A percentile compares a stretch with the other conserved stretches of the same genome.
phyloP scores from a whole-genome alignment of 2,888 invertebrate species.

The Pammene aurita region DNA sequence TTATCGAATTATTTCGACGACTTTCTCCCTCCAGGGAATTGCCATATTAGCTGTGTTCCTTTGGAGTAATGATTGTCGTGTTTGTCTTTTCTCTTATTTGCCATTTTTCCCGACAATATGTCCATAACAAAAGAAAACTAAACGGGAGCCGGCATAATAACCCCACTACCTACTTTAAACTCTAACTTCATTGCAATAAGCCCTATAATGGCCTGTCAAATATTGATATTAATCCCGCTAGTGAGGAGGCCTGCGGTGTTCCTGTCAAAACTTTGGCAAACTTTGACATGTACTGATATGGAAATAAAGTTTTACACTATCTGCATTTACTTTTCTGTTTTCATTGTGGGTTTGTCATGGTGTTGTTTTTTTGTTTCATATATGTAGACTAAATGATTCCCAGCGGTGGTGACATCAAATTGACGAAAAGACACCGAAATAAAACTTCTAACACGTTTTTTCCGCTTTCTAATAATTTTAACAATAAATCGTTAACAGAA shows the following conservation, averaged over 20 bases:
- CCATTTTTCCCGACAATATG: slow-evolving; percentile 3
- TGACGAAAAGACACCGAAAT: too few species aligned
- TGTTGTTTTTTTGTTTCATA: not conserved
- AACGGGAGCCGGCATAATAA: slow-evolving; percentile 20
- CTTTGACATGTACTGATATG: slow-evolving; percentile 44
- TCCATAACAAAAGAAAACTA: slow-evolving; percentile 35
- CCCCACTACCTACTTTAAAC: not conserved
- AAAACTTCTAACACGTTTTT: too few species aligned
- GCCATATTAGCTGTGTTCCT: too few species aligned
- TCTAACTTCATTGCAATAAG: not conserved
- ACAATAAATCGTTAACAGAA: too few species aligned
- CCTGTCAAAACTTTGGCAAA: slow-evolving; percentile 47
- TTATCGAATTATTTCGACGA: too few species aligned
- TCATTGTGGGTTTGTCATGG: not conserved
- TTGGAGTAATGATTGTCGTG: too few species aligned
- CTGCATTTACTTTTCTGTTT: slow-evolving; percentile 38
- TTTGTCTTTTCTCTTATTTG: not conserved
- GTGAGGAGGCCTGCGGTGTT: slow-evolving; percentile 38
- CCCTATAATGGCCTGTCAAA: not conserved
- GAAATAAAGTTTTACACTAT: slow-evolving; percentile 38
- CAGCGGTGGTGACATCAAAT: too few species aligned
- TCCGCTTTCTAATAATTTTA: too few species aligned
- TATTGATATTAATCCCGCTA: slow-evolving; percentile 19
- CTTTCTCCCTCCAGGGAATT: too few species aligned
- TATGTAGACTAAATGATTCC: too few species aligned